Base-by-base conservation (phyloP, 1,140 invertebrate genomes). In the Atta cephalotes region DNA sequence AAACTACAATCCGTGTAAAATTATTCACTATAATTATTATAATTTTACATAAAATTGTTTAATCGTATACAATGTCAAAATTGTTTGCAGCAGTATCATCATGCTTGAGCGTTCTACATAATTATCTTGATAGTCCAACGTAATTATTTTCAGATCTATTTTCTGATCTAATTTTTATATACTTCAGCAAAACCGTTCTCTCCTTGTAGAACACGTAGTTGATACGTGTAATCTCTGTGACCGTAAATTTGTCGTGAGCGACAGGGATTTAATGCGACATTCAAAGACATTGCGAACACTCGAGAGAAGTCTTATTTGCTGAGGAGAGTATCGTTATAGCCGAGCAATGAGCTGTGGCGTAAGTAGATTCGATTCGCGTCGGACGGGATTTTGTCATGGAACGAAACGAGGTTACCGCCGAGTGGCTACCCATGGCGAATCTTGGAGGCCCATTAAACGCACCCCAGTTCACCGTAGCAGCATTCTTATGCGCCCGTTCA, bases 361-460 rank as follows among this genome's bases (percentile, higher is more conserved):
- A 79, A 85, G 74, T 79, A 80, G 85, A 93, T 93, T 91, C 85
- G 89, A 91, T 92, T 92, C 87, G 81, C 89, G 39, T 35, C 81
- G 31, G 85, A 82, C 77, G 62, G 60, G 70, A 90, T 86, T 90
- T 78, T 89, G 60, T 60, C 77, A 51, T 53, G 51, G 91, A 92
- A 92, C 89, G 90, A 92, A 93, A 93, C 87, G 76, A 91, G 70
- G 74, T 93, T 93, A 94, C 66, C 81, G 88, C 91, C 92, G 88
- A 94, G 92, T 94, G 93, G 92, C 89, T 90, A 80, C 93, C 92
- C 93, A 87, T 92, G 60, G 92, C 89, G 92, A 93, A 93, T 94
- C 87, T 51, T 85, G 78, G 84, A 90, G 85, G 51, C 65, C 92
- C 89, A 92, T 93, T 91, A 91, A 92, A 92, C 76, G 70, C 88